Evolutionary conservation across 1,140 invertebrate genomes (phyloP).

Genomic region (Trigoniulus corallinus): DNA sequence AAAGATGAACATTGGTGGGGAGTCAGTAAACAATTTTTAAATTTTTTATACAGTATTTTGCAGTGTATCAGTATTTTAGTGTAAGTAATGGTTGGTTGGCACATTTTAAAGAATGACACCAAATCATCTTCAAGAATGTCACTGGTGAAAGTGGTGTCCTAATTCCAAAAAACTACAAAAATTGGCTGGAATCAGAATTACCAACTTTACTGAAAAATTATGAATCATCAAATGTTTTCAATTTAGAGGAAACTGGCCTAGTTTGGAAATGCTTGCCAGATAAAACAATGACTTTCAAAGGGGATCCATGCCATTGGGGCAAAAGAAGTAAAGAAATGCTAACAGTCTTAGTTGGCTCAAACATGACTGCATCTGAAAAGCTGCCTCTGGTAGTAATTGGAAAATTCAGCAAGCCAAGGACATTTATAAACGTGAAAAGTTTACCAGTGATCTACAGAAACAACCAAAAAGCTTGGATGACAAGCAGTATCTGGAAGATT

Average conservation of each 20-base stretch:
- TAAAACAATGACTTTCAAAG: constrained; percentile 14
- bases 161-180: neutral
- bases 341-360: constrained; percentile 21
- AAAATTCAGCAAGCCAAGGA: constrained; percentile 13
- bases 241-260: constrained; percentile 21
- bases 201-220: neutral
- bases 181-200: neutral
- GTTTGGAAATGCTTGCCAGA: constrained; percentile 19
- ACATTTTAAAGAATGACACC: constrained; percentile 3
- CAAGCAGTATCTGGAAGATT: constrained; percentile 10
- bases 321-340: constrained; percentile 19
- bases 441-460: constrained; percentile 11
- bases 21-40: too few species aligned
- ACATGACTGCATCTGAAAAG: constrained; percentile 20
- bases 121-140: neutral
- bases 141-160: too few species aligned
- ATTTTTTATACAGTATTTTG: too few species aligned
- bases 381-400: constrained; percentile 17
- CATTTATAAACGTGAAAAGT: constrained; percentile 13
- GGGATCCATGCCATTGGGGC: constrained; percentile 13
- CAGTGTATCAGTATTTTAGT: too few species aligned
- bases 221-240: constrained; percentile 17
- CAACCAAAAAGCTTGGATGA: constrained; percentile 18
- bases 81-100: constrained; percentile 3
- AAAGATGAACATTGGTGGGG: too few species aligned